phyloP scores from a whole-genome alignment of 2,888 invertebrate species.

The Apamea crenata region DNA sequence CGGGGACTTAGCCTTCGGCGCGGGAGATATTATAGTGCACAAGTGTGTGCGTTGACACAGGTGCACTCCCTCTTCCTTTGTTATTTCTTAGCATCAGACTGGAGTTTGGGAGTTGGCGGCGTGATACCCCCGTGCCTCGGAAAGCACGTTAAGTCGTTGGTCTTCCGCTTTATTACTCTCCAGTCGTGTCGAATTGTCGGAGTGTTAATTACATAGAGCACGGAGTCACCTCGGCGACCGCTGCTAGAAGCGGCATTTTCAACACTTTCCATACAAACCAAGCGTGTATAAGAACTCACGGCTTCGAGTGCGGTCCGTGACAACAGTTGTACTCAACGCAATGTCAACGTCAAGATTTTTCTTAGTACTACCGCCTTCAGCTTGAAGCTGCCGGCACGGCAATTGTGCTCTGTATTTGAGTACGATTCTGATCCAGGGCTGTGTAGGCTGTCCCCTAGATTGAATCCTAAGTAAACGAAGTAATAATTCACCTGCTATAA shows the following conservation, averaged over 20 bases:
- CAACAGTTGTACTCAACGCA: too few species aligned
- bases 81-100: background rate
- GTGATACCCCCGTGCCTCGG: background rate
- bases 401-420: background rate
- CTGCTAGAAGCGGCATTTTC: too few species aligned
- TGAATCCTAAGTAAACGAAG: background rate
- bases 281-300: too few species aligned
- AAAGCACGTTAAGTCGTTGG: background rate
- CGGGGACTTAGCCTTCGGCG: background rate
- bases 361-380: background rate
- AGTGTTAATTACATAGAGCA: too few species aligned
- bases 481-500: background rate
- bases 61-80: background rate
- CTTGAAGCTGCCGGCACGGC: background rate
- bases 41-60: too few species aligned
- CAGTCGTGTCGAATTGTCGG: too few species aligned
- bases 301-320: too few species aligned
- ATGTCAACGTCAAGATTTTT: too few species aligned
- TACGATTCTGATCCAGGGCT: background rate
- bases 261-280: too few species aligned
- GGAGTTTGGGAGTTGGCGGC: background rate
- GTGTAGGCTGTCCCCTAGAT: background rate
- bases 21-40: background rate
- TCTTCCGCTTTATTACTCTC: background rate
- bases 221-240: too few species aligned